Evolutionary conservation across 2,888 invertebrate species (phyloP), one percentile per base, ranked within the genome.

Genomic region (Creontiades dilutus): DNA sequence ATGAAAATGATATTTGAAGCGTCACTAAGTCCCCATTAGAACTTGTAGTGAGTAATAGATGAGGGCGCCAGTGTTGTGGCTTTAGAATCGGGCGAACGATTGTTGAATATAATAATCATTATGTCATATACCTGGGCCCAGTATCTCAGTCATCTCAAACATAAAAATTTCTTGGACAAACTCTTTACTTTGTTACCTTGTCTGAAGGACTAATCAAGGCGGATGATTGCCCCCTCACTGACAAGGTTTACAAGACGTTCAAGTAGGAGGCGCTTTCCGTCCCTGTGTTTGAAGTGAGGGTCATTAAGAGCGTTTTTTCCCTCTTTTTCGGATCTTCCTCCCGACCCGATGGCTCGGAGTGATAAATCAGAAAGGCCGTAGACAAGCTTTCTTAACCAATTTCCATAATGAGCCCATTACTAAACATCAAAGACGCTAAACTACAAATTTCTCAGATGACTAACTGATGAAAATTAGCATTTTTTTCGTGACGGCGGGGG

Each of bases 341-440:
- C 61, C 61, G 89, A 82, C 89, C 76, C 88, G 88, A 88, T 88
- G 88, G 88, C 84, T 89, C 68, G 84, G 80, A 89, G 89, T 89
- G 89, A 90, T 90, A 90, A 90, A 90, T 90, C 90, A 90, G 88
- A 68, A 57, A 48, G 76, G 28, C 84, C 47, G 68, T 76, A 90
- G 85, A 46, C 90, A 78, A 52, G 81, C 85, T 81, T 88, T 81
- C 55, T 87, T 55, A 84, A 87, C 78, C 90, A 80, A 90, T 90
- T 87, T 90, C 90, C 90, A 90, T 90, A 90, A 90, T 90, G 90
- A 90, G 90, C 90, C 90, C 90, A 90, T 90, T 90, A 90, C 90
- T 86, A 90, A 90, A 90, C 90, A 90, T 90, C 90, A 90, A 90
- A 90, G 90, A 90, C 90, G 90, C 90, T 90, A 90, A 90, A 90